These are phyloP conservation scores for Rapana venosa DNA, from an alignment of 2,888 invertebrate genomes.

Conservation along the genomic window DNA sequence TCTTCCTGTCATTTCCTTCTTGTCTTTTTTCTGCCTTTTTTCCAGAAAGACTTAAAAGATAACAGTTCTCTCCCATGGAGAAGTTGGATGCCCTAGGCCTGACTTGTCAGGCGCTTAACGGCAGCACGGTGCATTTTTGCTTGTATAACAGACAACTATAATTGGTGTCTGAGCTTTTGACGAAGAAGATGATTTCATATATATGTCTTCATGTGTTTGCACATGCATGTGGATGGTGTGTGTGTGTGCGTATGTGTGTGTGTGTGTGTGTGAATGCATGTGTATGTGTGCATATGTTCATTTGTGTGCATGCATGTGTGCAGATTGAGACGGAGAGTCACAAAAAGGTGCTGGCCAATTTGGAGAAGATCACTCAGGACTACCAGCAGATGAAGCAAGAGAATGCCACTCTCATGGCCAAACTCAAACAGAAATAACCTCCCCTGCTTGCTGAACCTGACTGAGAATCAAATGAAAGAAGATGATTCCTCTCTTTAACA, in stretches of 20 bases:
- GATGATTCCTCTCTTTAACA: not conserved
- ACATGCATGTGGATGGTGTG: not conserved
- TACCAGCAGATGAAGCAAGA: constrained; percentile 76
- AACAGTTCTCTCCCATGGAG: too few relatives aligned
- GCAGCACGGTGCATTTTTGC: too few relatives aligned
- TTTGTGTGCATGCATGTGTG: constrained; percentile 28
- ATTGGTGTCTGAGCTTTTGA: too few relatives aligned
- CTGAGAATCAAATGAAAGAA: not conserved
- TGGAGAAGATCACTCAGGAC: constrained; percentile 75
- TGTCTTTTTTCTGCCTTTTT: too few relatives aligned
- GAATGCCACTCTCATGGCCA: constrained; percentile 68
- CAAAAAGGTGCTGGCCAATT: constrained; percentile 72
- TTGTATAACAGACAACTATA: too few relatives aligned
- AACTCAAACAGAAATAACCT: constrained; percentile 65
- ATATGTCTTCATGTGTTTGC: not conserved
- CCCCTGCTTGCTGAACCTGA: not conserved
- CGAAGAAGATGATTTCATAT: too few relatives aligned
- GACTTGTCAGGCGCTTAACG: too few relatives aligned
- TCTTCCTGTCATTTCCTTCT: too few relatives aligned
- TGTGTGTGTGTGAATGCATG: not conserved
- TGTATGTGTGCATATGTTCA: not conserved
- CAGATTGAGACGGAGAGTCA: constrained; percentile 75
- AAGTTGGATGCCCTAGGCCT: too few relatives aligned
- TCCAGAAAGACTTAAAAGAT: too few relatives aligned
- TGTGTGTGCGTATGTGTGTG: not conserved